These are phyloP conservation scores for Sebastes kiyomatsui DNA, from an alignment of 2,797 vertebrate genomes.

Conservation along the genomic window DNA sequence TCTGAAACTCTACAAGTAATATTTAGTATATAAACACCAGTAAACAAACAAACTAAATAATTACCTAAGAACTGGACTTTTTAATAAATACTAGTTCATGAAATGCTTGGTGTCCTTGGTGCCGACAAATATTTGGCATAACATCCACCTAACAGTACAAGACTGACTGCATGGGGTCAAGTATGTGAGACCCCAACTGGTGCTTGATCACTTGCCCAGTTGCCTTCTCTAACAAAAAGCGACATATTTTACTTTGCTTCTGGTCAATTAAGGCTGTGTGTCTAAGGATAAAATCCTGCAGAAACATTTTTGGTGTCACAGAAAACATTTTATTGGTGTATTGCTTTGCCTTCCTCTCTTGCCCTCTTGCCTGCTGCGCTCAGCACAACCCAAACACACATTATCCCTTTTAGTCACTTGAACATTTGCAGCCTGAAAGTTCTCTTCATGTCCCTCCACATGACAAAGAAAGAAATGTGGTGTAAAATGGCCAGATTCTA, in stretches of 20 bases:
- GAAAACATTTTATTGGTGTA: neutral
- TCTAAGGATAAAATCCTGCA: neutral
- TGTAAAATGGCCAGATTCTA: constrained; percentile 8
- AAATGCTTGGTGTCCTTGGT: neutral
- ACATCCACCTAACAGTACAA: neutral
- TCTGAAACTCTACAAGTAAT: neutral
- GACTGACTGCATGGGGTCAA: neutral
- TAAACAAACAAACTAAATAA: neutral
- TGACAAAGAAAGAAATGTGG: constrained; percentile 1
- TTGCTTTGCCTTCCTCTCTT: neutral
- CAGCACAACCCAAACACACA: constrained; percentile 21
- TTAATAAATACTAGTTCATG: neutral
- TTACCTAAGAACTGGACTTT: neutral
- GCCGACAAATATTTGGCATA: neutral
- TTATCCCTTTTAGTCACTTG: neutral
- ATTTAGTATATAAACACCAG: neutral
- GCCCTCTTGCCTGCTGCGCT: constrained; percentile 9
- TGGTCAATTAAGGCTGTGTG: neutral
- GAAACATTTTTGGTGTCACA: neutral
- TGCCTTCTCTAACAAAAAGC: neutral
- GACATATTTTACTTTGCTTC: neutral
- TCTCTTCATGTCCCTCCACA: constrained; percentile 5
- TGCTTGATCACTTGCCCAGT: neutral
- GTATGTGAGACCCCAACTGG: neutral
- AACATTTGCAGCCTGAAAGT: constrained; percentile 5